phyloP scores from a whole-genome alignment of 2,113 vertebrate species.

The Oncorhynchus mykiss region DNA sequence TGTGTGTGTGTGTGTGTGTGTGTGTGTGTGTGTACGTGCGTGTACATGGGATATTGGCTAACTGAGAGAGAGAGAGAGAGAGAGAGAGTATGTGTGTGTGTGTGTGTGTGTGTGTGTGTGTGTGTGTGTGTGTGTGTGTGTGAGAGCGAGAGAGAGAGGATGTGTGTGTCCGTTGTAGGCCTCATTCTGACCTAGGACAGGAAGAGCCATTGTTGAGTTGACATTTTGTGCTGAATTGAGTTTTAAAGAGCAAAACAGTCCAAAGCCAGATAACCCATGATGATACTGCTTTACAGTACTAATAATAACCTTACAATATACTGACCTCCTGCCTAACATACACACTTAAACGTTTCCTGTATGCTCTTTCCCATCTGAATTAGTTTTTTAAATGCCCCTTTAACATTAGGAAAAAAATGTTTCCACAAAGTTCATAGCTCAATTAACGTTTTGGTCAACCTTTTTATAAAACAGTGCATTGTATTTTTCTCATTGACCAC shows the following conservation, averaged over 20 bases:
- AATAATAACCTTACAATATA: conserved; percentile 23
- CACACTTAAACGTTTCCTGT: neutral
- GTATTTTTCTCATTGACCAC: no score
- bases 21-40: conserved; percentile 1
- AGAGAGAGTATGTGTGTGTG: neutral
- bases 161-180: neutral
- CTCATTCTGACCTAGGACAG: conserved; percentile 48
- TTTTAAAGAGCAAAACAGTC: conserved; percentile 53
- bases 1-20: neutral
- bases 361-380: neutral
- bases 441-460: no score
- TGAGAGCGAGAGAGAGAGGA: neutral
- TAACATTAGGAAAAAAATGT: neutral
- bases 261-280: conserved; percentile 48
- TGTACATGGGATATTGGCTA: no score
- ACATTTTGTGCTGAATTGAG: conserved; percentile 62
- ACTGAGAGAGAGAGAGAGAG: no score
- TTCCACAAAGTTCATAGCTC: no score
- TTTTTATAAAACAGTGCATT: no score
- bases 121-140: neutral
- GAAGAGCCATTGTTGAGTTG: conserved; percentile 68
- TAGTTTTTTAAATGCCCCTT: neutral
- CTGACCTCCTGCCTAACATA: neutral
- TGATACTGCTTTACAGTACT: conserved; percentile 11
- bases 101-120: conserved; percentile 5